Percentiles rank a stretch among this genome's conserved stretches.
These are phyloP conservation scores for Hemicordylus capensis DNA, from an alignment of 2,113 vertebrate genomes.

Conservation along the genomic window DNA sequence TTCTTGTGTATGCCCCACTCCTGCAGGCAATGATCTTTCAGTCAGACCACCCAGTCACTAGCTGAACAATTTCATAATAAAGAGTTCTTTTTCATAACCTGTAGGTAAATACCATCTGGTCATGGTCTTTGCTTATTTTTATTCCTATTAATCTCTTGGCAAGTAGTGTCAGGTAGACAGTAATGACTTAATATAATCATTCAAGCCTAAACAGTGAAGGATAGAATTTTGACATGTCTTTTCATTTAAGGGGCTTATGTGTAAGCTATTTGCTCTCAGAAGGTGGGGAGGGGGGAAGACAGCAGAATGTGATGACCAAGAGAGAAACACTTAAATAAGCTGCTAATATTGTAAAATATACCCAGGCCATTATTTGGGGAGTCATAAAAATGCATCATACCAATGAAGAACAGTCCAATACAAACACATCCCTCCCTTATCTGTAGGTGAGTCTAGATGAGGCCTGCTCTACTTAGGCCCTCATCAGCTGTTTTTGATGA, in stretches of 20 bases:
- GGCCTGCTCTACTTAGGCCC: too few species aligned
- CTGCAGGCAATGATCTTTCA: not conserved
- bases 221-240: constrained; percentile 44
- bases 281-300: too few species aligned
- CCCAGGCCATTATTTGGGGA: not conserved
- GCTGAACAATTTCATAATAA: constrained; percentile 2
- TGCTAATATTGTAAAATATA: constrained; percentile 16
- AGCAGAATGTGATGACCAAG: constrained; percentile 6
- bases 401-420: not conserved
- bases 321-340: constrained; percentile 44
- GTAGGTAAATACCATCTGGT: constrained; percentile 21
- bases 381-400: not conserved
- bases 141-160: constrained; percentile 55
- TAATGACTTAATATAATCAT: constrained; percentile 36
- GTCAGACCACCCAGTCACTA: not conserved
- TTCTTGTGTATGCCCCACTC: not conserved
- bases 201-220: constrained; percentile 44
- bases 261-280: constrained; percentile 23
- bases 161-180: constrained; percentile 15
- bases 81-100: constrained; percentile 1
- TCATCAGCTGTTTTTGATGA: too few species aligned
- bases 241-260: constrained; percentile 12
- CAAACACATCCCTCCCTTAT: not conserved
- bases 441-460: not conserved
- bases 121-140: constrained; percentile 29